phyloP scores from a whole-genome alignment of 2,797 vertebrate species.

The Schizothorax lantsangensis region DNA sequence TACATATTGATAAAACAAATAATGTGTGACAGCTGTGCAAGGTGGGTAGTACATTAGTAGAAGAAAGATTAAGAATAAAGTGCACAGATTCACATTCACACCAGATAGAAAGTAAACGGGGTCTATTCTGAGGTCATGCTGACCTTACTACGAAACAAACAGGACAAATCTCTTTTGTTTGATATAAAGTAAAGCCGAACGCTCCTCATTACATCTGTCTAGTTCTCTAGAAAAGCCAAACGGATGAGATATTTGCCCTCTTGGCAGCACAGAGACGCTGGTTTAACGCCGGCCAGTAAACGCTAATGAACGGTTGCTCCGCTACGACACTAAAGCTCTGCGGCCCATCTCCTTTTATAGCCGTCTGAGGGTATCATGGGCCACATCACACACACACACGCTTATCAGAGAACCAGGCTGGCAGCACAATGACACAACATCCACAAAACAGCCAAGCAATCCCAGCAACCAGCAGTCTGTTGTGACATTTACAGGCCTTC shows the following conservation, averaged over 20 bases:
- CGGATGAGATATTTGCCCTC: conserved; percentile 63
- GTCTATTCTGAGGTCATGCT: background rate
- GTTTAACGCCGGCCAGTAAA: conserved; percentile 64
- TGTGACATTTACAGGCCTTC: background rate
- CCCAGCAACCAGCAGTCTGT: background rate
- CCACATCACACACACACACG: conserved; percentile 42
- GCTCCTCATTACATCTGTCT: conserved; percentile 47
- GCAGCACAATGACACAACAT: background rate
- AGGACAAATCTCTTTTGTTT: conserved; percentile 49
- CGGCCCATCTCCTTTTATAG: conserved; percentile 46
- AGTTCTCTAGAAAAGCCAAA: conserved; percentile 50
- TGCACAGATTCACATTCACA: background rate
- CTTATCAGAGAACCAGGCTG: conserved; percentile 25
- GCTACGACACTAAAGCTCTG: conserved; percentile 43
- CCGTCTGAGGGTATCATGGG: conserved; percentile 31
- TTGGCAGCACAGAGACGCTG: conserved; percentile 63
- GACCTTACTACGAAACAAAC: conserved; percentile 11
- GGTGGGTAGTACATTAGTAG: background rate
- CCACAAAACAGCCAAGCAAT: background rate
- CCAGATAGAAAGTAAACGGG: background rate
- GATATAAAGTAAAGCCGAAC: conserved; percentile 33
- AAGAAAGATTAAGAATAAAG: background rate
- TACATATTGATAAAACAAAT: too few relatives aligned
- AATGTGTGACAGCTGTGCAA: background rate
- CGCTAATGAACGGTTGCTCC: conserved; percentile 67